Evolutionary conservation across 2,113 vertebrate genomes (phyloP).

Genomic region (Delphinapterus leucas): DNA sequence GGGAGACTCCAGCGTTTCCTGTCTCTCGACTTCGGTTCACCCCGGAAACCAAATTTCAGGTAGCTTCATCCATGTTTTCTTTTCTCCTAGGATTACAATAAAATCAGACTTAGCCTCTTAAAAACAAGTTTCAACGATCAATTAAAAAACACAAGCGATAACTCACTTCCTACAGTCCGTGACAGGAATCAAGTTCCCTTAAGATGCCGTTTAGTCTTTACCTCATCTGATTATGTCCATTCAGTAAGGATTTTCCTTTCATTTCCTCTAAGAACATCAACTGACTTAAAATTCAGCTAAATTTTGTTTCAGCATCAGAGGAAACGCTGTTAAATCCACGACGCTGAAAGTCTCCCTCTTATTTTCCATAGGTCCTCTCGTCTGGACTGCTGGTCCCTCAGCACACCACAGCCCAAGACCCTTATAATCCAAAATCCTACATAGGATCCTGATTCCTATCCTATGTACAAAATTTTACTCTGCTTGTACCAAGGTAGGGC

Average conservation of each 20-base stretch:
- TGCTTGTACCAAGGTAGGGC: neutral
- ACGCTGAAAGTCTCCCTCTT: neutral
- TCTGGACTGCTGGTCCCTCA: neutral
- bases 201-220: neutral
- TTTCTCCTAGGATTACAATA: constrained; percentile 53
- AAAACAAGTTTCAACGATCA: neutral
- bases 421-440: neutral
- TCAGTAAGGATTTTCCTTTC: neutral
- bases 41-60: neutral
- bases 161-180: neutral
- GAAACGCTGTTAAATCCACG: neutral
- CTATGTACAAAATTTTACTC: neutral
- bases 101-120: constrained; percentile 14
- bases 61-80: constrained; percentile 53
- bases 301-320: neutral
- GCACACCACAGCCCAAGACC: neutral
- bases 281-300: constrained; percentile 3
- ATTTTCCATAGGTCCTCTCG: neutral
- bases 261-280: neutral
- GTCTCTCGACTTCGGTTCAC: neutral
- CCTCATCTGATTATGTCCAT: neutral
- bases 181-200: neutral
- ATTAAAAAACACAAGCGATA: neutral
- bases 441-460: neutral
- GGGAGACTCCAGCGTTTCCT: neutral